phyloP scores from a whole-genome alignment of 2,797 vertebrate species.

The Lagodon rhomboides region DNA sequence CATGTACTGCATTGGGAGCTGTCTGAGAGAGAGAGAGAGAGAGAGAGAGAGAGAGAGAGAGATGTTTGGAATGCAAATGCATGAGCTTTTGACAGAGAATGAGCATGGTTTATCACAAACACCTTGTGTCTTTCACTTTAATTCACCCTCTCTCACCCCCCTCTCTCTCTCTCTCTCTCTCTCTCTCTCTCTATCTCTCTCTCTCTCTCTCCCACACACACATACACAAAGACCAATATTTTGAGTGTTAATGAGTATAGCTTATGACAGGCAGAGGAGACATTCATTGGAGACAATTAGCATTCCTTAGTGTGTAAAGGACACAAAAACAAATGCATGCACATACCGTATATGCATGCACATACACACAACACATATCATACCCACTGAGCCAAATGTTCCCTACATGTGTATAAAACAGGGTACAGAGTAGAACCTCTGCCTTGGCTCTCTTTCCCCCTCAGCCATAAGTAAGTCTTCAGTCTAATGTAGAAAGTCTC shows the following conservation, averaged over 20 bases:
- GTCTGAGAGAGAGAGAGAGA: too few relatives aligned
- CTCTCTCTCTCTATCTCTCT: neutral
- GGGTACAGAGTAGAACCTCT: neutral
- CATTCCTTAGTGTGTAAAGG: slow-evolving; percentile 66
- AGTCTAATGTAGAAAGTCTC: slow-evolving; percentile 30
- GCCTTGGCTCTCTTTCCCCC: neutral
- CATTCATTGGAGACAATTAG: slow-evolving; percentile 73
- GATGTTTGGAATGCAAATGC: neutral
- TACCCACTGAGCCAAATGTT: neutral
- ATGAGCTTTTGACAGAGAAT: slow-evolving; percentile 47
- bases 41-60: too few relatives aligned
- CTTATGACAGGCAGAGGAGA: slow-evolving; percentile 70
- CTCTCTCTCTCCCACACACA: neutral
- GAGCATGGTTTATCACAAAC: slow-evolving; percentile 54
- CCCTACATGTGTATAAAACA: neutral
- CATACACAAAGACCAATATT: slow-evolving; percentile 43
- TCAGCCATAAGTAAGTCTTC: slow-evolving; percentile 25
- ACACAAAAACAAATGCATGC: slow-evolving; percentile 37
- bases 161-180: too few relatives aligned
- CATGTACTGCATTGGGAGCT: too few relatives aligned
- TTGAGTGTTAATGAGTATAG: slow-evolving; percentile 65
- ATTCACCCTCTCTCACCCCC: neutral
- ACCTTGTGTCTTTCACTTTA: slow-evolving; percentile 24
- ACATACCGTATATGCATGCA: slow-evolving; percentile 3
- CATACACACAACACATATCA: neutral